Evolutionary conservation across 1,140 invertebrate species (phyloP), one percentile per base, ranked within the genome.

Genomic region (Batillaria attramentaria): DNA sequence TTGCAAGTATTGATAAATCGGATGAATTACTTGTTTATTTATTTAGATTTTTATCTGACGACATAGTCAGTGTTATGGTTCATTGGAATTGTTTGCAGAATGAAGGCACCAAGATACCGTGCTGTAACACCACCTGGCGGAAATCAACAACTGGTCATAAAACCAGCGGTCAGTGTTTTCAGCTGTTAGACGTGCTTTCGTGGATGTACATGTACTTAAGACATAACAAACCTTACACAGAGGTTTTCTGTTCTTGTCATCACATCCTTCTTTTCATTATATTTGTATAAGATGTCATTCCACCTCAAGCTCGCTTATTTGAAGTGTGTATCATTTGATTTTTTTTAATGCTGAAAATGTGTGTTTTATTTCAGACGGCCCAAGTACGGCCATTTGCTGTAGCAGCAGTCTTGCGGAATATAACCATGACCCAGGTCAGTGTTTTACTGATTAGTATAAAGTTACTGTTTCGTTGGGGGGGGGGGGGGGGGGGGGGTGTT

Each of bases 331-430:
- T 3, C 37, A 35, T 4, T 6, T 66, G 1, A 6, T 35, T 66
- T 35, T 81, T 42, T 37, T 79, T 77, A 62, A 72, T 8, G 91
- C 93, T 50, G 95, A 93, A 91, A 87, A 87, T 88, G 33, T 72
- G 33, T 78, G 75, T 82, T 77, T 83, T 78, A 72, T 90, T 90
- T 43, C 80, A 95, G 93, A 94, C 94, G 72, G 87, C 93, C 37
- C 89, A 93, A 90, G 94, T 99, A 68, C 93, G 99, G 84, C 96
- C 96, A 18, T 95, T 94, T 93, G 94, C 95, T 73, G 98, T 99
- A 24, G 96, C 95, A 68, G 98, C 98, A 46, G 93, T 99, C 82
- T 92, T 99, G 33, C 93, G 96, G 84, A 94, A 96, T 87, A 92
- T 99, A 8, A 95, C 92, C 31, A 96, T 99, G 82, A 96, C 94